These are phyloP conservation scores for Pangasius krempfi DNA, from an alignment of 2,797 vertebrate species.

Conservation along the genomic window DNA sequence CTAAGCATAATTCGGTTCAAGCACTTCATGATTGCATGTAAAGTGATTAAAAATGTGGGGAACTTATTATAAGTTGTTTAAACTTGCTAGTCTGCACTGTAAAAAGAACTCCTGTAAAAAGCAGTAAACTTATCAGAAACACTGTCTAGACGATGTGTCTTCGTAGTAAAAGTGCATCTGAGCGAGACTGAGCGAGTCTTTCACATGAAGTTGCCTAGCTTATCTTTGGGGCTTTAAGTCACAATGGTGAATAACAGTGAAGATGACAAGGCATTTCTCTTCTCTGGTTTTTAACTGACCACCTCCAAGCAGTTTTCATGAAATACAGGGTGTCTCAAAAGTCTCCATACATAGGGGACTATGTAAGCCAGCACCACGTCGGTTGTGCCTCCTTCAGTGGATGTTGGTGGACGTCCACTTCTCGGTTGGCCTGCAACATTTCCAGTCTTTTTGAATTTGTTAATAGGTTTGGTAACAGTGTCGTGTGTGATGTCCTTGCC, in stretches of 20 bases:
- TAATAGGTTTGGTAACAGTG: too few relatives aligned
- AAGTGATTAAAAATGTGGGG: not conserved
- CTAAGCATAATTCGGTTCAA: not conserved
- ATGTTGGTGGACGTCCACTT: too few relatives aligned
- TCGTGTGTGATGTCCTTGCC: too few relatives aligned
- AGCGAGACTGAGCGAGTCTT: not conserved
- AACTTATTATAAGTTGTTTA: not conserved
- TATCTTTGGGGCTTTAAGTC: not conserved
- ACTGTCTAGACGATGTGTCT: not conserved
- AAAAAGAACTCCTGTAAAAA: too few relatives aligned
- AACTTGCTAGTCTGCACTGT: not conserved
- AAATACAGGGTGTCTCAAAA: not conserved
- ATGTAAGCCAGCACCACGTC: too few relatives aligned
- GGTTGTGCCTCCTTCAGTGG: too few relatives aligned
- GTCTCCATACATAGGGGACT: too few relatives aligned
- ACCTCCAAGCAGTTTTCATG: not conserved
- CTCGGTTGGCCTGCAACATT: too few relatives aligned
- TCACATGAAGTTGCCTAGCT: not conserved
- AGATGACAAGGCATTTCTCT: not conserved
- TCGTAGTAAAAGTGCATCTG: not conserved
- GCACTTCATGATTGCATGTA: not conserved
- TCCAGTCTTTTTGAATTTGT: too few relatives aligned
- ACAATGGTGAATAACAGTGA: not conserved
- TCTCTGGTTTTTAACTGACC: not conserved
- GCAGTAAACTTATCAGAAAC: not conserved